phyloP scores from a whole-genome alignment of 2,888 invertebrate species.

The Nezara viridula region DNA sequence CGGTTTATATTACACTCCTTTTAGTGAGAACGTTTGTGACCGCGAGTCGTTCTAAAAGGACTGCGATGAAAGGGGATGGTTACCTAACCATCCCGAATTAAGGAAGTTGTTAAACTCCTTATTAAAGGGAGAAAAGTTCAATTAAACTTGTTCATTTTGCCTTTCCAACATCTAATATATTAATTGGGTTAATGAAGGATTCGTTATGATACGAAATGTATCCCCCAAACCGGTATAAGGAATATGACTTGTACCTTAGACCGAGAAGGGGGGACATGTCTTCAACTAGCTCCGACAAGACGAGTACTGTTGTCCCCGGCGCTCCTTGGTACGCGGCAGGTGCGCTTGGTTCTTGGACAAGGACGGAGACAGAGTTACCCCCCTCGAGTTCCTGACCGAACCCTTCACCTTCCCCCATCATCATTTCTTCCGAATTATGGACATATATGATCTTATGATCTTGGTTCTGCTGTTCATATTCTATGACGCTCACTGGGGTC shows the following conservation, averaged over 20 bases:
- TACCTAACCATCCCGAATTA: too few relatives aligned
- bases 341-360: constrained; percentile 71
- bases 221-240: constrained; percentile 49
- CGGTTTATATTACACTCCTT: background rate
- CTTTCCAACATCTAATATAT: constrained; percentile 56
- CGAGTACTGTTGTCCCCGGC: constrained; percentile 76
- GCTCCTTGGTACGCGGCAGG: constrained; percentile 66
- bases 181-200: constrained; percentile 46
- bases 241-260: constrained; percentile 72
- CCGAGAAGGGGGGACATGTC: constrained; percentile 80
- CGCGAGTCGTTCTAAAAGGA: background rate
- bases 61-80: background rate
- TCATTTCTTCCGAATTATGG: constrained; percentile 62
- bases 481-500: constrained; percentile 84
- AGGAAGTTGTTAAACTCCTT: too few relatives aligned
- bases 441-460: constrained; percentile 67
- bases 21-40: background rate
- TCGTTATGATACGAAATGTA: constrained; percentile 54
- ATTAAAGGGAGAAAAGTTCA: background rate
- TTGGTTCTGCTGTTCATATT: constrained; percentile 65
- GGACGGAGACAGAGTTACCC: constrained; percentile 73
- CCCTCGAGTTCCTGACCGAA: constrained; percentile 62
- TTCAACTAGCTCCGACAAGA: constrained; percentile 80
- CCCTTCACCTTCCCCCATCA: constrained; percentile 60
- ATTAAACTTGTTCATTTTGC: background rate